Evolutionary conservation across 2,113 vertebrate genomes (phyloP).

Genomic region (Nycticryphes semicollaris): DNA sequence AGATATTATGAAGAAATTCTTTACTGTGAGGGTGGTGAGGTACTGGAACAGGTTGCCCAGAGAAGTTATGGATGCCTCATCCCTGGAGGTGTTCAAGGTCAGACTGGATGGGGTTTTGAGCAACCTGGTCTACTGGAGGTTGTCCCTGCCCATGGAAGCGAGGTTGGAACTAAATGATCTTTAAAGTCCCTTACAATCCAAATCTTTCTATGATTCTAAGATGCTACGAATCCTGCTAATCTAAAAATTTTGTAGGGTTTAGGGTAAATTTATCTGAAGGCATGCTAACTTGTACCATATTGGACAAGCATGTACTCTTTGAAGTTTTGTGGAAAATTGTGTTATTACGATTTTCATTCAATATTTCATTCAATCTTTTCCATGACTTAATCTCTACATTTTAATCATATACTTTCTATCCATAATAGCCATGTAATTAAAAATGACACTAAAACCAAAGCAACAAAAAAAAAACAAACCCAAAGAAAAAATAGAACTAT

Average conservation of each 20-base stretch:
- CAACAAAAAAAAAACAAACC: no score
- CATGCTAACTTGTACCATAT: neutral
- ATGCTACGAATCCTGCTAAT: neutral
- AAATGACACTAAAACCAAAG: neutral
- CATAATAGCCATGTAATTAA: neutral
- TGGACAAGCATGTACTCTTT: neutral
- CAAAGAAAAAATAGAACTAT: neutral
- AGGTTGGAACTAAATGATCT: no score
- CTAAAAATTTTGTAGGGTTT: neutral
- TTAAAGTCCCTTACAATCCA: no score
- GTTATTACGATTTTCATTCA: neutral
- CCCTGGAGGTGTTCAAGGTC: neutral
- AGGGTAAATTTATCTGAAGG: neutral
- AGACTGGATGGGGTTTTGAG: neutral
- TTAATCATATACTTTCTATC: neutral
- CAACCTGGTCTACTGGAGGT: neutral
- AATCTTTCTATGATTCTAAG: no score
- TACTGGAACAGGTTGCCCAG: no score
- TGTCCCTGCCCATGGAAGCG: neutral
- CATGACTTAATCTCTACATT: neutral
- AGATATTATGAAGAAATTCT: no score
- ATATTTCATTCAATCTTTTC: neutral
- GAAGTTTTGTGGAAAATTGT: neutral
- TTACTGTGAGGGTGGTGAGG: no score
- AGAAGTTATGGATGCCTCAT: neutral